Base-by-base conservation (phyloP, 2,113 vertebrate genomes). In the Hippocampus zosterae region DNA sequence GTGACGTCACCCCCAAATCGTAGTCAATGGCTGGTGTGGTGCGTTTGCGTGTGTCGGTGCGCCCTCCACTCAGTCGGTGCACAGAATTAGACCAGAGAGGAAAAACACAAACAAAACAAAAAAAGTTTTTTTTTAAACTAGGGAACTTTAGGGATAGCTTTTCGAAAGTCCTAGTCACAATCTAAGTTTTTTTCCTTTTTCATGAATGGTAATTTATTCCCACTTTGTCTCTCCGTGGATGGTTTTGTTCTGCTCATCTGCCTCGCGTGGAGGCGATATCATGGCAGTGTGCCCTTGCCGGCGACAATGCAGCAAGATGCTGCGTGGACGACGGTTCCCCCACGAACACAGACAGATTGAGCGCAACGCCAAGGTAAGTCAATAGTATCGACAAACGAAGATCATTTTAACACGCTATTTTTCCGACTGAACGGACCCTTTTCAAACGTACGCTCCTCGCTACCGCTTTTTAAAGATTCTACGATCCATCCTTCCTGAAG, bases 221-320 rank as follows among this genome's bases (percentile, higher is more conserved):
- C 3, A 23, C 18, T 42, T 56, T 12, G 9, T 13, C 53, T 25
- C 53, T 56, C 56, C 40, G n/a, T 13, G 8, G 33, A 73, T 77
- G 70, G 71, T 75, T 60, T n/a, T 15, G 72, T 71, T 75, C 75
- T 61, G 70, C 69, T 50, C 70, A 25, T 76, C 53, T 29, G 27
- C 18, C 25, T 3, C 25, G 15, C 27, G 57, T 6, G 71, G 73
- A 76, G 23, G 83, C 83, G 75, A 84, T 88, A 87, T 27, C 25
- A 27, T 87, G 68, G 77, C 85, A 68, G 79, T 73, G 85, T 86
- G 86, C 84, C 62, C 71, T 50, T 27, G 66, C 68, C 44, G 61
- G 74, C 73, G 76, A 88, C 82, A 84, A 89, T 77, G 79, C 82
- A 12, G 85, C 73, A 52, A 71, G 86, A 89, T 89, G 88, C 87